phyloP scores from a whole-genome alignment of 2,888 invertebrate species.

The Chrysina gloriosa region DNA sequence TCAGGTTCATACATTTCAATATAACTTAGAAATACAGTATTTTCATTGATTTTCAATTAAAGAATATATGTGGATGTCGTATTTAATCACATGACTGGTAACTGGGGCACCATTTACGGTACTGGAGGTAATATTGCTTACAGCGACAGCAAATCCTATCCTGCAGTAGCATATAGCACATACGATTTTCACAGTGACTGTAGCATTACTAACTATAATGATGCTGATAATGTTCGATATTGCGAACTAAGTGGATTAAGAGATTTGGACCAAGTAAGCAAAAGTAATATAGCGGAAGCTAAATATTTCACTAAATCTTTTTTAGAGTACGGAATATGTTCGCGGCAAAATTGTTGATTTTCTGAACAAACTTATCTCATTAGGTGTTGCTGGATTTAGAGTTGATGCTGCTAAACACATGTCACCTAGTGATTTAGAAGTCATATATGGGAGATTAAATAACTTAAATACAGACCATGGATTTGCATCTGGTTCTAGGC shows the following conservation, averaged over 20 bases:
- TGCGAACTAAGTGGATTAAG: slow-evolving; percentile 72
- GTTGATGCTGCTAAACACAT: slow-evolving; percentile 85
- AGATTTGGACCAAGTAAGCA: slow-evolving; percentile 76
- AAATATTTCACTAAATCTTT: background rate
- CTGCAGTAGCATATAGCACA: slow-evolving; percentile 73
- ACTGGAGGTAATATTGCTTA: slow-evolving; percentile 71
- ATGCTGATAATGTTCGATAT: slow-evolving; percentile 70
- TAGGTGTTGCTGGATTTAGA: slow-evolving; percentile 87
- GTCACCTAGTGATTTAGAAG: slow-evolving; percentile 78
- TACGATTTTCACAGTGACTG: slow-evolving; percentile 78
- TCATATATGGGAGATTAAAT: slow-evolving; percentile 76
- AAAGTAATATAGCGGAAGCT: background rate
- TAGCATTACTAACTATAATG: slow-evolving; percentile 73
- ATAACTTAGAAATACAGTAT: no score
- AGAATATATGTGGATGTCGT: slow-evolving; percentile 87
- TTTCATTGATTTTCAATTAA: no score
- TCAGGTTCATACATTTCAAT: no score
- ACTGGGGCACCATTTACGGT: slow-evolving; percentile 66
- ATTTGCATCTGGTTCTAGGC: slow-evolving; percentile 72
- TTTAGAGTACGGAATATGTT: slow-evolving; percentile 68
- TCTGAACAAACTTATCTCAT: slow-evolving; percentile 74
- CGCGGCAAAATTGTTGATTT: slow-evolving; percentile 72
- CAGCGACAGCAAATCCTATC: slow-evolving; percentile 62
- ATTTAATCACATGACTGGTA: slow-evolving; percentile 87
- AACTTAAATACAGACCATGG: no score